Evolutionary conservation across 2,888 invertebrate genomes (phyloP).

Genomic region (Aspidiotus rigidus): DNA sequence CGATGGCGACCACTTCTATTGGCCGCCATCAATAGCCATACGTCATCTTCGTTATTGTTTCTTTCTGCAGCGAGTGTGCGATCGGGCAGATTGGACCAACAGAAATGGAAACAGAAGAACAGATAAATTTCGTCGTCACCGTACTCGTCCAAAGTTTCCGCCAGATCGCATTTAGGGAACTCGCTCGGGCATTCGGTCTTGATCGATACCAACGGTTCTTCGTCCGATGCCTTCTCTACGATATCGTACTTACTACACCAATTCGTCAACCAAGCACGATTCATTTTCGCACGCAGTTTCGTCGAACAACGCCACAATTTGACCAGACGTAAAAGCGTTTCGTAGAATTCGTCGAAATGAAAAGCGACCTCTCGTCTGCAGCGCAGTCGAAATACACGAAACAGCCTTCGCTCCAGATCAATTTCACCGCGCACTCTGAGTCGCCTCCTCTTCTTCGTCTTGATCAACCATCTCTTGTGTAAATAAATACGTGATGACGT

Average conservation of each 20-base stretch:
- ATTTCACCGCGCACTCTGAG: not conserved
- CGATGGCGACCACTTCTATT: conserved; percentile 46
- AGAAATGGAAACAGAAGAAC: conserved; percentile 44
- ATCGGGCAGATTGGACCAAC: conserved; percentile 45
- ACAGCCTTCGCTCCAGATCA: conserved; percentile 6
- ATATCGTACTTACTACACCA: conserved; percentile 18
- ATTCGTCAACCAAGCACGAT: conserved; percentile 6
- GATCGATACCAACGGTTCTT: not conserved
- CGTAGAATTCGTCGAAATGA: conserved; percentile 1
- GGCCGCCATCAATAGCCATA: conserved; percentile 45
- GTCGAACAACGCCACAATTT: conserved; percentile 20
- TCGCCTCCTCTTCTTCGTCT: not conserved
- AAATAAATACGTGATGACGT: no score
- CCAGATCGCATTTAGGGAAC: conserved; percentile 18
- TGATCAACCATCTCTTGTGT: not conserved
- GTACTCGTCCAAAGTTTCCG: conserved; percentile 40
- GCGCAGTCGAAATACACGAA: not conserved
- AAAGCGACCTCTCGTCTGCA: not conserved
- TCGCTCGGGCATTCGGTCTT: conserved; percentile 27
- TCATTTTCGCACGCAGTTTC: conserved; percentile 15
- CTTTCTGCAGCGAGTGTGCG: not conserved
- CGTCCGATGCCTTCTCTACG: not conserved
- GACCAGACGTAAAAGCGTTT: not conserved
- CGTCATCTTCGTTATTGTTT: conserved; percentile 32
- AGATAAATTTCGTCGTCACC: conserved; percentile 44